Evolutionary conservation across 2,888 invertebrate genomes (phyloP), one percentile per base, ranked within the genome.

Genomic region (Philhelius pedissequus): DNA sequence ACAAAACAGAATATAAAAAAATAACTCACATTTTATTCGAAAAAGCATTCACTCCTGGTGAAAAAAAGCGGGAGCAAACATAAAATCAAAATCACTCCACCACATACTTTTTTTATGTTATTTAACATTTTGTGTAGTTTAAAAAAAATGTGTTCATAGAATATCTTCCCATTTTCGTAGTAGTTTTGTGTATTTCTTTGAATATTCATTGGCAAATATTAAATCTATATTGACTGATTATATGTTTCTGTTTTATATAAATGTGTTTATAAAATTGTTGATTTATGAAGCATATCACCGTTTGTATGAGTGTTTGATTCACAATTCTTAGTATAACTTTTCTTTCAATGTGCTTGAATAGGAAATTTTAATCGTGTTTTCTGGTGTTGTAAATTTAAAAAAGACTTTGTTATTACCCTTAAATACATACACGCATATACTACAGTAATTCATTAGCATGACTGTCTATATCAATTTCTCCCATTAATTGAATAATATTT

Each of bases 1-100:
- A 54, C 86, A 75, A 54, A 82, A 87, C 81, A 87, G 86, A 73
- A 58, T 56, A 43, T 50, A 38, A 35, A 69, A 45, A 79, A 83
- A 88, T 22, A 66, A 50, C 13, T 40, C 68, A 25, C 30, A 50
- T 43, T 43, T 71, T 56, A 70, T 68, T 58, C 54, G 50, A 22
- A 45, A 35, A 35, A 52, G 25, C 35, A 35, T 56, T 60, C 35
- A 64, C 27, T 68, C 64, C 52, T 62, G 27, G 62, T 62, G 70
- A 40, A 40, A 18, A 40, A 7, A 3, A 15, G 7, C 64, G 15
- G 68, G 50, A 66, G 48, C 32, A 56, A 68, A 58, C 50, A 48
- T 30, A 71, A 83, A 52, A 60, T 68, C 58, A 54, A 62, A 62
- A 7, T 43, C 45, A 75, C 66, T 62, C 75, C 52, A 75, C 20